A percentile compares a stretch with the other conserved stretches of the same genome.
phyloP scores from a whole-genome alignment of 2,888 invertebrate genomes.

The Heterodera filipjevi region DNA sequence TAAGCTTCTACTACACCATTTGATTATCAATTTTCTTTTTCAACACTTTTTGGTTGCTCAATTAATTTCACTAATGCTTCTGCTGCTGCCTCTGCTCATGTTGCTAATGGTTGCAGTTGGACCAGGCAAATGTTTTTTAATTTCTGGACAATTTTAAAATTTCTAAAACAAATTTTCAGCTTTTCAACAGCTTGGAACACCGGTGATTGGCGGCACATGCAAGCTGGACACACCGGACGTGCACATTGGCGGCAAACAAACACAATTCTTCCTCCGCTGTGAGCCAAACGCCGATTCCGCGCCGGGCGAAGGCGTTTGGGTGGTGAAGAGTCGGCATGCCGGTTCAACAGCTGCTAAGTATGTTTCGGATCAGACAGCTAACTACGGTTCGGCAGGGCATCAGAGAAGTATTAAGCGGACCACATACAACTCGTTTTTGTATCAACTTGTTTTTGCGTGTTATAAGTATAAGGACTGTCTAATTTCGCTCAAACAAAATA shows the following conservation, averaged over 20 bases:
- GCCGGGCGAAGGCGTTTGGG: conserved; percentile 63
- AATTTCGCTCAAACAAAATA: no score
- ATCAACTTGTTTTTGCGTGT: no score
- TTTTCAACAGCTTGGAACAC: conserved; percentile 43
- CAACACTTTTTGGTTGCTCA: not conserved
- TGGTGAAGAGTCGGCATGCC: conserved; percentile 56
- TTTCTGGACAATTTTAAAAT: not conserved
- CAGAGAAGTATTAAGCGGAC: no score
- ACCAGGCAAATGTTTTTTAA: not conserved
- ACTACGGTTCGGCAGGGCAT: no score
- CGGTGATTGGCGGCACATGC: conserved; percentile 64
- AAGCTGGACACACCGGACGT: conserved; percentile 61
- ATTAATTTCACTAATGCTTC: not conserved
- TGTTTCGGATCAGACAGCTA: not conserved
- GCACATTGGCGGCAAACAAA: conserved; percentile 64
- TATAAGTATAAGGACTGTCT: no score
- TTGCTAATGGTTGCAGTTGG: not conserved
- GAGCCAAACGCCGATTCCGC: conserved; percentile 59
- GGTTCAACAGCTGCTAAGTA: conserved; percentile 13
- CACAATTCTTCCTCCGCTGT: conserved; percentile 64
- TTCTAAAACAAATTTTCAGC: not conserved
- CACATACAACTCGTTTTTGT: no score
- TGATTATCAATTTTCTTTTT: no score
- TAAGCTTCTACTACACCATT: no score
- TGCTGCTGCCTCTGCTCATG: not conserved